Percentiles rank a stretch among this genome's conserved stretches.
These are phyloP conservation scores for Bombus sibiricus DNA, from an alignment of 1,140 invertebrate genomes.

Conservation along the genomic window DNA sequence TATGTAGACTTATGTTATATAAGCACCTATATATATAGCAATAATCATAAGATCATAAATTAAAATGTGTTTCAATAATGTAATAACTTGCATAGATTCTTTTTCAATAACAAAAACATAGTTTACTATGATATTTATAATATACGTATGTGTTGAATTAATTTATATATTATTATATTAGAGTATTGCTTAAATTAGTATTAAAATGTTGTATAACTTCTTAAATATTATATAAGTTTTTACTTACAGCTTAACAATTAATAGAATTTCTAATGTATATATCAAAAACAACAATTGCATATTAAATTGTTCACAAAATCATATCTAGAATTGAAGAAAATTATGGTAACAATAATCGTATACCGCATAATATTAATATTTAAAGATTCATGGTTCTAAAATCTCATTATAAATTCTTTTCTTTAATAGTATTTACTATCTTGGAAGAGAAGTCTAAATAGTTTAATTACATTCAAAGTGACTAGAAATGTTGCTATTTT, in stretches of 20 bases:
- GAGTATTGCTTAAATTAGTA: conserved; percentile 35
- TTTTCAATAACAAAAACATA: conserved; percentile 49
- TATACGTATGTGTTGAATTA: conserved; percentile 37
- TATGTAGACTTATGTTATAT: not conserved
- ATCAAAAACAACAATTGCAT: conserved; percentile 47
- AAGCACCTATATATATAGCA: not conserved
- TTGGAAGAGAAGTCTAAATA: conserved; percentile 71
- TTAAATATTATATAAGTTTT: conserved; percentile 49
- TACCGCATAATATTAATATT: conserved; percentile 60
- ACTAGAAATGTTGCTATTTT: conserved; percentile 74
- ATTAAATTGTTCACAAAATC: conserved; percentile 53
- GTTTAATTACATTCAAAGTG: conserved; percentile 67
- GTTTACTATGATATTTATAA: conserved; percentile 40
- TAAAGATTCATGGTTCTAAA: conserved; percentile 65
- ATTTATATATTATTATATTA: conserved; percentile 36
- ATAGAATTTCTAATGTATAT: conserved; percentile 50
- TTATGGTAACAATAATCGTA: conserved; percentile 40
- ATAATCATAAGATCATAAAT: conserved; percentile 16
- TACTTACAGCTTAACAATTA: conserved; percentile 55
- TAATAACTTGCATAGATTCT: conserved; percentile 51
- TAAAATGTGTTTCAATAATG: not conserved
- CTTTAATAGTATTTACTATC: conserved; percentile 62
- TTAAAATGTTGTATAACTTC: conserved; percentile 46
- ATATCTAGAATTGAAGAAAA: conserved; percentile 37
- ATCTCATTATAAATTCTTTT: conserved; percentile 55